phyloP scores from a whole-genome alignment of 23 tunicate genomes.

The Ciona savignyi region DNA sequence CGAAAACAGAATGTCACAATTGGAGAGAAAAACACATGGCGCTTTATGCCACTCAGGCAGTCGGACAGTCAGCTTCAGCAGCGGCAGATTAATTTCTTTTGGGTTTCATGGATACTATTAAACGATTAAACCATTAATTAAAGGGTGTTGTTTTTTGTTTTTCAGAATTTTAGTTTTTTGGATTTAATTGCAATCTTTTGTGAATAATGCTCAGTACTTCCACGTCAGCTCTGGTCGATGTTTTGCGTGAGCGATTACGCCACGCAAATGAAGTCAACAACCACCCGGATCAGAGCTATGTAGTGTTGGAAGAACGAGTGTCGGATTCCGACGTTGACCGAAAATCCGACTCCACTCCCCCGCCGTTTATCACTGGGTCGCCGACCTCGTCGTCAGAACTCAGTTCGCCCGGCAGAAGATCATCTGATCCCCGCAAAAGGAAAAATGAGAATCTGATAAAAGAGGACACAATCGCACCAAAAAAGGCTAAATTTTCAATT shows the following conservation, averaged over 20 bases:
- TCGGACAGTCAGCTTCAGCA: no score
- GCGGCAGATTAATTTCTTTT: no score
- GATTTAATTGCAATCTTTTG: no score
- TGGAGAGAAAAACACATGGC: no score
- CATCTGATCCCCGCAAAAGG: neutral
- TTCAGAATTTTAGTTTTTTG: no score
- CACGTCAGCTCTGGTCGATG: constrained; percentile 9
- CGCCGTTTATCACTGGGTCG: neutral
- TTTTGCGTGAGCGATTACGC: constrained; percentile 14
- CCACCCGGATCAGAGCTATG: neutral
- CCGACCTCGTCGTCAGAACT: no score
- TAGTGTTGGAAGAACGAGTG: neutral
- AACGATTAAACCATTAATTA: no score
- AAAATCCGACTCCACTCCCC: neutral
- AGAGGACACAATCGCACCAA: neutral
- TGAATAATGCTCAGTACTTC: constrained; percentile 20
- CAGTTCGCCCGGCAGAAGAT: neutral
- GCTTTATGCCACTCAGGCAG: no score
- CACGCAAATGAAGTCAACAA: constrained; percentile 17
- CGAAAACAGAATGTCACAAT: no score
- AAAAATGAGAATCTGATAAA: no score
- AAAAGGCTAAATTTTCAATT: constrained; percentile 32
- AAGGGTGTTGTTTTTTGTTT: no score
- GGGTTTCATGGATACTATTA: no score
- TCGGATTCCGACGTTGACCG: constrained; percentile 4